Evolutionary conservation across 1,140 invertebrate species (phyloP).

Genomic region (Meloidogyne exigua): DNA sequence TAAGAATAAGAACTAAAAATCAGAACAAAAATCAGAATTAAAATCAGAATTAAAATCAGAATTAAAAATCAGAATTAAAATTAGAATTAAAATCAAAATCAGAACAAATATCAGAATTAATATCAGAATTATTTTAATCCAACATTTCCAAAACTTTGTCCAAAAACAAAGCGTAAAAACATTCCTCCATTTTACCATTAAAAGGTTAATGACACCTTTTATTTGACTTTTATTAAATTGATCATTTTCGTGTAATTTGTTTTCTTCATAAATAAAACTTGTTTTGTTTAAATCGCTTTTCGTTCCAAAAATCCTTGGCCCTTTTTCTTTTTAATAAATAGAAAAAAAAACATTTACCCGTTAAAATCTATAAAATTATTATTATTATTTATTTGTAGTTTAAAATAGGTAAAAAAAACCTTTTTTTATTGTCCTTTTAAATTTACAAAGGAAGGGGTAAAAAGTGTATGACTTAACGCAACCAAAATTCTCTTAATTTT

Average conservation of each 20-base stretch:
- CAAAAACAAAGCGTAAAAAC: too few species aligned
- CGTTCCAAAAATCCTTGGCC: neutral
- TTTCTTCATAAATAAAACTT: neutral
- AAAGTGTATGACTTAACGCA: too few species aligned
- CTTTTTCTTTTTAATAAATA: neutral
- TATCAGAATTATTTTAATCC: too few species aligned
- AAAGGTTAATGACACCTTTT: slow-evolving; percentile 4
- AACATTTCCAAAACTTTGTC: too few species aligned
- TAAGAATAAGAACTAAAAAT: neutral
- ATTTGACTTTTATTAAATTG: neutral
- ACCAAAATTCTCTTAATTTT: too few species aligned
- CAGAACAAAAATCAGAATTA: neutral
- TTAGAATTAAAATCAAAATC: too few species aligned
- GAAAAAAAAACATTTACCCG: neutral
- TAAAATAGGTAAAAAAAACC: too few species aligned
- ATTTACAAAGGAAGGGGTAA: too few species aligned
- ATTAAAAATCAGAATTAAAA: too few species aligned
- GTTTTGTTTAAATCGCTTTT: neutral
- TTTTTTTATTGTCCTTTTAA: too few species aligned
- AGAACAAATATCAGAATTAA: too few species aligned
- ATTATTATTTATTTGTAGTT: neutral
- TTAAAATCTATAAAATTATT: neutral
- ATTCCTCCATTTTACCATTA: neutral
- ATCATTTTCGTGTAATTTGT: neutral
- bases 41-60: too few species aligned